Evolutionary conservation across 1,140 invertebrate genomes (phyloP).

Genomic region (Ctenoplectra terminalis): DNA sequence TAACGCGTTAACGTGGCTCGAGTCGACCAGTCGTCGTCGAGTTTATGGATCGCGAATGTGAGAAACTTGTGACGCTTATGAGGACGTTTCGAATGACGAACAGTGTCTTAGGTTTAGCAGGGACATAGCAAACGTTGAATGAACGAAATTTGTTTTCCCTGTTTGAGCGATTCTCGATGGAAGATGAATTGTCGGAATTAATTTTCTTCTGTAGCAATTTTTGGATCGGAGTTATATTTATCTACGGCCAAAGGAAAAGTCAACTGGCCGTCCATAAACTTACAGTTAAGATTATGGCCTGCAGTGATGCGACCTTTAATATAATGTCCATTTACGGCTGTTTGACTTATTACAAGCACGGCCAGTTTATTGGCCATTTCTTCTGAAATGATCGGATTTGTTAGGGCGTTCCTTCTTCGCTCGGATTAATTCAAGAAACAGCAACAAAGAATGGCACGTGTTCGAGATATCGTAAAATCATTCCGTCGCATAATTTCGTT

Average conservation of each 20-base stretch:
- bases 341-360: constrained; percentile 55
- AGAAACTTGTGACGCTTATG: neutral
- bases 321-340: constrained; percentile 60
- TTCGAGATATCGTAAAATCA: constrained; percentile 17
- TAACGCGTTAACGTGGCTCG: constrained; percentile 12
- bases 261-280: constrained; percentile 42
- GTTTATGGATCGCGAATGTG: neutral
- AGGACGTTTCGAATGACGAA: neutral
- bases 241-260: constrained; percentile 36
- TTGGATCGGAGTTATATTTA: constrained; percentile 21
- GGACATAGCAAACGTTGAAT: neutral
- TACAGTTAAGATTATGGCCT: constrained; percentile 42
- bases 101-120: neutral
- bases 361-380: constrained; percentile 51
- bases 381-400: constrained; percentile 21
- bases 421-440: constrained; percentile 27
- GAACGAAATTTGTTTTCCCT: too few species aligned
- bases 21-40: neutral
- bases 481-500: too few species aligned
- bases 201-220: neutral
- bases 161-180: neutral
- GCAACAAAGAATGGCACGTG: neutral
- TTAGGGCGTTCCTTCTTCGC: neutral
- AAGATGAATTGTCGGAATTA: too few species aligned
- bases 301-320: constrained; percentile 40